A percentile compares a stretch with the other conserved stretches of the same genome.
These are phyloP conservation scores for Physocephala rufipes DNA, from an alignment of 2,888 invertebrate species.

Conservation along the genomic window DNA sequence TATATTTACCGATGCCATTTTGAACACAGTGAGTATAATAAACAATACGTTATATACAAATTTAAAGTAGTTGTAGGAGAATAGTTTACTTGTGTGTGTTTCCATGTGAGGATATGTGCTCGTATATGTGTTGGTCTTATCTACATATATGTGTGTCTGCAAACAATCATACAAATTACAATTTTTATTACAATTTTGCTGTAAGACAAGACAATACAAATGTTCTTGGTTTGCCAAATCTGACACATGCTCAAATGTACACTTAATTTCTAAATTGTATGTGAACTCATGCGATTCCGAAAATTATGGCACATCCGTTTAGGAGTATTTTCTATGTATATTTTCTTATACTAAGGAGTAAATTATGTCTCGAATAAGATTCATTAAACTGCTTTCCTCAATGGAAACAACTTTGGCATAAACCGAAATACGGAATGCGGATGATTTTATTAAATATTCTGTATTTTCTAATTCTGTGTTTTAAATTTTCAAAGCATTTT, in stretches of 20 bases:
- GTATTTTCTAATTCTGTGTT: background rate
- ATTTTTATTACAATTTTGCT: constrained; percentile 19
- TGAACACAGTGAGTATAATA: no score
- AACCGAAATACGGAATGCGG: no score
- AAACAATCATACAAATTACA: constrained; percentile 26
- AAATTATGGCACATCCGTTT: constrained; percentile 56
- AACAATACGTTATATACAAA: no score
- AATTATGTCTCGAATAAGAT: constrained; percentile 38
- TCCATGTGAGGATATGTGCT: no score
- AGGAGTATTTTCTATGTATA: constrained; percentile 58
- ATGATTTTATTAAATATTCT: background rate
- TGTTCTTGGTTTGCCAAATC: constrained; percentile 21
- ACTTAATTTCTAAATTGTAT: no score
- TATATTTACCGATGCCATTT: no score
- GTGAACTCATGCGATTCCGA: background rate
- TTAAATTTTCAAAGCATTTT: no score
- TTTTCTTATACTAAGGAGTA: constrained; percentile 56
- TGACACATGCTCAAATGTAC: background rate
- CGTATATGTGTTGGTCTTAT: no score
- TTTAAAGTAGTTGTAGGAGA: no score
- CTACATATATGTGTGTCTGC: background rate
- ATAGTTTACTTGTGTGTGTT: no score
- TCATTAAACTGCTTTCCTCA: no score
- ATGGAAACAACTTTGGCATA: no score
- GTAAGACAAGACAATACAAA: constrained; percentile 29